phyloP scores from a whole-genome alignment of 2,888 invertebrate genomes.

The Myopa tessellatipennis region DNA sequence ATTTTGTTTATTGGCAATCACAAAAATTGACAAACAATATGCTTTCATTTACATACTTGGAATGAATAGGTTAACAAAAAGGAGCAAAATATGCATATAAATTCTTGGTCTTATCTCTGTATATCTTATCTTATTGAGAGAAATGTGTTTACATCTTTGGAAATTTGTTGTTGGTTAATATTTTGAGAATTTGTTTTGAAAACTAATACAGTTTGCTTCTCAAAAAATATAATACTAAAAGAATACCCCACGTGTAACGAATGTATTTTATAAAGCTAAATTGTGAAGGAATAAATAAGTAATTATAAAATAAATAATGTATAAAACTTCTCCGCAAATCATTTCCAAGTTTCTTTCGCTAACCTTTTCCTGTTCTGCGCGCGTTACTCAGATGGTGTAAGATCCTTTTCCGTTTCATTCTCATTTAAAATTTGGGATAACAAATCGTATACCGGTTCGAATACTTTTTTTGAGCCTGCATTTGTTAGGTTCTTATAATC shows the following conservation, averaged over 20 bases:
- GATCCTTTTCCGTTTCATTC: slow-evolving; percentile 79
- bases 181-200: background rate
- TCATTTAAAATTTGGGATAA: slow-evolving; percentile 81
- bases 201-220: background rate
- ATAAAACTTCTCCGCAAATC: slow-evolving; percentile 1
- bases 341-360: background rate
- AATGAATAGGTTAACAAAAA: slow-evolving; percentile 29
- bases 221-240: background rate
- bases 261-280: background rate
- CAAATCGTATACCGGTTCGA: slow-evolving; percentile 86
- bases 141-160: slow-evolving; percentile 7
- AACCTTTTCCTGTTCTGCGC: background rate
- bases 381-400: slow-evolving; percentile 76
- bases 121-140: background rate
- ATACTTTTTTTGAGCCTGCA: slow-evolving; percentile 86
- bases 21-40: slow-evolving; percentile 28
- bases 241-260: background rate
- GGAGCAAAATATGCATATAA: slow-evolving; percentile 17
- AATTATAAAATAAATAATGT: slow-evolving; percentile 6
- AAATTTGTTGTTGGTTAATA: background rate
- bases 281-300: background rate
- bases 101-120: background rate
- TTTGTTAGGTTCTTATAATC: slow-evolving; percentile 91
- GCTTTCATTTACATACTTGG: slow-evolving; percentile 30
- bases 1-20: slow-evolving; percentile 17